Conservation (phyloP, 2,888 invertebrate species). For the Amphipyra berbera region DNA sequence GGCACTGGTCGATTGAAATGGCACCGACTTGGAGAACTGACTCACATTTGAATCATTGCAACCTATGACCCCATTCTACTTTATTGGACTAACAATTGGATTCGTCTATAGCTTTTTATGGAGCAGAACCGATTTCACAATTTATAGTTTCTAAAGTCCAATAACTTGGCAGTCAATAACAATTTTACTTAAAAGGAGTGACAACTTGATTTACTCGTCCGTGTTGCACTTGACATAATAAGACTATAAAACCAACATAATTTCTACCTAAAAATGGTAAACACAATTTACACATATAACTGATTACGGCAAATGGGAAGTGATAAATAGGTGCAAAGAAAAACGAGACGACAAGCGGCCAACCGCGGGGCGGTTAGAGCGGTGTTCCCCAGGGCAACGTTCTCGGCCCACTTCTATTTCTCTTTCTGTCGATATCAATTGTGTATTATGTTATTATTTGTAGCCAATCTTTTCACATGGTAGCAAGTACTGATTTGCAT, state of each 20-base stretch:
- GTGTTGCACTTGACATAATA: constrained; percentile 35
- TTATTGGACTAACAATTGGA: neutral
- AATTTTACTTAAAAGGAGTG: constrained; percentile 22
- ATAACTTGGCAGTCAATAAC: constrained; percentile 16
- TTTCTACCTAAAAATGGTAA: constrained; percentile 39
- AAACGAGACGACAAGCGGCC: constrained; percentile 53
- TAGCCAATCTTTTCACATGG: constrained; percentile 18
- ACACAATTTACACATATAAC: constrained; percentile 33
- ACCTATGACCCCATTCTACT: constrained; percentile 6
- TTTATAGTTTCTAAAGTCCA: constrained; percentile 18
- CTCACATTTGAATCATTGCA: constrained; percentile 13
- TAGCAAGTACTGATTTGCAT: constrained; percentile 9
- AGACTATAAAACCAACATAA: constrained; percentile 34
- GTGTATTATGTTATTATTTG: constrained; percentile 42
- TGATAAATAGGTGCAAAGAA: constrained; percentile 52
- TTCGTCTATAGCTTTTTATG: neutral
- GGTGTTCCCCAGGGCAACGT: constrained; percentile 63
- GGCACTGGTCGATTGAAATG: constrained; percentile 10
- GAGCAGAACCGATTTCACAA: constrained; percentile 16
- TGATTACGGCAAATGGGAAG: constrained; percentile 43
- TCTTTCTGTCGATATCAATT: constrained; percentile 52
- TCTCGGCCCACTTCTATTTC: constrained; percentile 56
- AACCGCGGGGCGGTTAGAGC: constrained; percentile 23
- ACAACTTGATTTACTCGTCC: constrained; percentile 16
- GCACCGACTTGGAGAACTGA: neutral